Percentiles rank a stretch among this genome's conserved stretches.
These are phyloP conservation scores for Drosophila biarmipes DNA, from an alignment of 1,140 invertebrate species.

Conservation along the genomic window DNA sequence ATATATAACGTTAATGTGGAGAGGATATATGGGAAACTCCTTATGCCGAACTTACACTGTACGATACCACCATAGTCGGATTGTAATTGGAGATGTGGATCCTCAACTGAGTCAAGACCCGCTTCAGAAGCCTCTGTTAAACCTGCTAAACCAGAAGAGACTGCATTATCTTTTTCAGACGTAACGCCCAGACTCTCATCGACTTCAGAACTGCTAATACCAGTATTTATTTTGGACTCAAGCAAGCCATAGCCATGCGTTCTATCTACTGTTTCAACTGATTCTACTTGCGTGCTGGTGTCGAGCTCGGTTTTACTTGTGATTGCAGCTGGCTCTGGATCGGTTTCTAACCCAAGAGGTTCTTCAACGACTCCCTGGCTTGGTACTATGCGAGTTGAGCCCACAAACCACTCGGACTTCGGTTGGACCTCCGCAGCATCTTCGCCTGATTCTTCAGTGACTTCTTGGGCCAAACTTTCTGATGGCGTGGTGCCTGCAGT, in stretches of 20 bases:
- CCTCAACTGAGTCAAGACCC: slow-evolving; percentile 20
- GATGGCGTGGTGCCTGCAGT: slow-evolving; percentile 26
- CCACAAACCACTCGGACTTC: slow-evolving; percentile 68
- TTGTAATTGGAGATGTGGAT: background rate
- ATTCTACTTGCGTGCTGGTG: slow-evolving; percentile 41
- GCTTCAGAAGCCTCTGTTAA: slow-evolving; percentile 16
- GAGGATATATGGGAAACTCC: background rate
- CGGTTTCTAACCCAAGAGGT: slow-evolving; percentile 16
- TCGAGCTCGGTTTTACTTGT: slow-evolving; percentile 29
- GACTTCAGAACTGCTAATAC: slow-evolving; percentile 53
- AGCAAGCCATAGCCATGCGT: slow-evolving; percentile 56
- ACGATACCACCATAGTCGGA: background rate
- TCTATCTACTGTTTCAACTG: slow-evolving; percentile 34
- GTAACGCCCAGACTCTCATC: slow-evolving; percentile 25
- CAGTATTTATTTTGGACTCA: slow-evolving; percentile 54
- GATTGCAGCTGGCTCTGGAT: slow-evolving; percentile 9
- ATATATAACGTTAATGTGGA: background rate
- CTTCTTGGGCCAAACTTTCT: slow-evolving; percentile 19
- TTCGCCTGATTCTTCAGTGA: background rate
- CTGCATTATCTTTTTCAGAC: slow-evolving; percentile 61
- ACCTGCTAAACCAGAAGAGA: slow-evolving; percentile 72
- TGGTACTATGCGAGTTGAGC: slow-evolving; percentile 56
- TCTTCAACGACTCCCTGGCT: slow-evolving; percentile 25
- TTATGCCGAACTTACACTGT: slow-evolving; percentile 20
- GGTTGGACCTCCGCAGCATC: background rate